These are phyloP conservation scores for Porites evermanni DNA, from an alignment of 92 coral and sea anemone species.

Conservation along the genomic window DNA sequence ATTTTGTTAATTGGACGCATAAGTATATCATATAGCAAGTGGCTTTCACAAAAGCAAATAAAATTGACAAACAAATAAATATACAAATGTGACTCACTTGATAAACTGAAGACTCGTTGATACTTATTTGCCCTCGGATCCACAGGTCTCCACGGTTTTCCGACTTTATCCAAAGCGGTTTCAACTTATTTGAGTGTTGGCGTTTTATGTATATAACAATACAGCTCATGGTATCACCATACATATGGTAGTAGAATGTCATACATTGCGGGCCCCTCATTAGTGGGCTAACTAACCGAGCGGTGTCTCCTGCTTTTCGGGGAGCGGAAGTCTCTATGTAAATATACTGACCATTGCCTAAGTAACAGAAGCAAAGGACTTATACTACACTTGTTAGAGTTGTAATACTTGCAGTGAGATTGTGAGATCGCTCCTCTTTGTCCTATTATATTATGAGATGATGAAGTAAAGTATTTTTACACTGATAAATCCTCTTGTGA, in stretches of 20 bases:
- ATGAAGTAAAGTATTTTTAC: no score
- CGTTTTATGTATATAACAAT: conserved; percentile 29
- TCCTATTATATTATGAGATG: no score
- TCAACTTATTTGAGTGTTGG: background rate
- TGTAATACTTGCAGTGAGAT: no score
- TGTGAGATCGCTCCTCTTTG: no score
- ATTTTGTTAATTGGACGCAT: no score
- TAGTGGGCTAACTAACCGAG: conserved; percentile 51
- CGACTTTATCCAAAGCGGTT: conserved; percentile 57
- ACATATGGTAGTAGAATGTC: conserved; percentile 71
- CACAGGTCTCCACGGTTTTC: conserved; percentile 48
- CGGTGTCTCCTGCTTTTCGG: conserved; percentile 33
- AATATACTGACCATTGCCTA: conserved; percentile 48
- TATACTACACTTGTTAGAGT: no score
- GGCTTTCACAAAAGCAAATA: no score
- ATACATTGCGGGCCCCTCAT: conserved; percentile 66
- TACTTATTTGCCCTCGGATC: conserved; percentile 39
- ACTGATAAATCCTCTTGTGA: no score
- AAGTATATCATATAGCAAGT: no score
- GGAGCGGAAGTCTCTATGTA: conserved; percentile 62
- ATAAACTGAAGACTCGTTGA: conserved; percentile 43
- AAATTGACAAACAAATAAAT: background rate
- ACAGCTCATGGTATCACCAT: conserved; percentile 55
- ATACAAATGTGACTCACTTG: conserved; percentile 17
- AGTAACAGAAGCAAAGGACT: background rate